Percentiles rank a stretch among this genome's conserved stretches.
phyloP scores from a whole-genome alignment of 2,113 vertebrate genomes.

The Pionites leucogaster region DNA sequence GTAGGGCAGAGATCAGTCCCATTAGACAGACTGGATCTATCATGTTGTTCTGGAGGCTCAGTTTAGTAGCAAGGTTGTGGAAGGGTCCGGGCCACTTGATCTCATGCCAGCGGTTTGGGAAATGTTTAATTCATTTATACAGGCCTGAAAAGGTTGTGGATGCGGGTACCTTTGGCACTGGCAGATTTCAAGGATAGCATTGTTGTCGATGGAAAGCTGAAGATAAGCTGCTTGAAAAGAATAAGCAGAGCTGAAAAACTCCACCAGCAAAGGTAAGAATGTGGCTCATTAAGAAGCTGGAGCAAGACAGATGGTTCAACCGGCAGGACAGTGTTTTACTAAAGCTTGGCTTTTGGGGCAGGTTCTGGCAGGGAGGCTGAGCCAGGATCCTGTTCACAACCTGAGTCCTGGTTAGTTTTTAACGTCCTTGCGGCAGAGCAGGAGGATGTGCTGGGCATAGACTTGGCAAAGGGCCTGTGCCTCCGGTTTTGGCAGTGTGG shows the following conservation, averaged over 20 bases:
- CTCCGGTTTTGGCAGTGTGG: background rate
- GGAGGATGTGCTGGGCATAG: background rate
- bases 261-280: background rate
- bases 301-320: constrained; percentile 6
- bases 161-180: background rate
- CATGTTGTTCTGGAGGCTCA: background rate
- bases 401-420: background rate
- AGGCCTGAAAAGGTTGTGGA: background rate
- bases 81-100: background rate
- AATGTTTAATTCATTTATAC: background rate
- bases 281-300: background rate
- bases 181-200: background rate
- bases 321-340: background rate
- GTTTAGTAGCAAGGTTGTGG: background rate
- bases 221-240: background rate
- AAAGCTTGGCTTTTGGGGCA: background rate
- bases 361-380: background rate
- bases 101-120: background rate
- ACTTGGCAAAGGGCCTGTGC: background rate
- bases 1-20: background rate
- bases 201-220: background rate
- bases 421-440: background rate
- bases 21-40: background rate
- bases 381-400: background rate
- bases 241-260: background rate